These are phyloP conservation scores for Plebejus argus DNA, from an alignment of 2,888 invertebrate genomes.

Conservation along the genomic window DNA sequence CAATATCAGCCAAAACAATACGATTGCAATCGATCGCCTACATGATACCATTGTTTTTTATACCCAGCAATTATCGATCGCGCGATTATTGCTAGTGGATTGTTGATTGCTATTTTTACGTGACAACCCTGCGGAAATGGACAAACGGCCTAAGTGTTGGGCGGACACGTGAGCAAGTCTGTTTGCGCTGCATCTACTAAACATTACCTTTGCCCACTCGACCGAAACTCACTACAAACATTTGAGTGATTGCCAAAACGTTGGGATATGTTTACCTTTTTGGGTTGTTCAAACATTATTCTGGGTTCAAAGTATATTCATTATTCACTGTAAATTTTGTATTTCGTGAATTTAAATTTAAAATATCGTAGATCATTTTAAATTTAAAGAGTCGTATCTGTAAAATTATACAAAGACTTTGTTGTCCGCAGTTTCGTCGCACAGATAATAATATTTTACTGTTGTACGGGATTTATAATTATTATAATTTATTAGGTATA, in stretches of 20 bases:
- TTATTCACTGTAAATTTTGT: not conserved
- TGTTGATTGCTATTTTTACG: too few species aligned
- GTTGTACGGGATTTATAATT: too few species aligned
- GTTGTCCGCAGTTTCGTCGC: too few species aligned
- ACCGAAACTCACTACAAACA: slow-evolving; percentile 54
- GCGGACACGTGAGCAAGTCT: slow-evolving; percentile 39
- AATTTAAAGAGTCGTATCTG: not conserved
- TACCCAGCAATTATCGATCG: too few species aligned
- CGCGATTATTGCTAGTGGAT: too few species aligned
- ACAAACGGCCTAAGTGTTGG: slow-evolving; percentile 37
- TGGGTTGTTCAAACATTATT: not conserved
- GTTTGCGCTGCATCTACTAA: slow-evolving; percentile 49
- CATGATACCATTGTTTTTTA: too few species aligned
- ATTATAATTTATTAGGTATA: too few species aligned
- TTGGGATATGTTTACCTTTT: not conserved
- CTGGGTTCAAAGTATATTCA: not conserved
- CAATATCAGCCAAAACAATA: too few species aligned
- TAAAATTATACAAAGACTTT: not conserved
- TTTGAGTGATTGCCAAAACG: slow-evolving; percentile 60
- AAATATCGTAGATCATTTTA: too few species aligned
- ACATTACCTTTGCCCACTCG: slow-evolving; percentile 55
- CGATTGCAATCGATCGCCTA: too few species aligned
- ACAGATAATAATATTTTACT: too few species aligned
- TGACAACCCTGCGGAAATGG: not conserved
- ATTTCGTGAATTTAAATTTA: not conserved